Percentiles rank a stretch among this genome's conserved stretches.
Conservation (phyloP, 2,888 invertebrate species). For the Pollenia amentaria region DNA sequence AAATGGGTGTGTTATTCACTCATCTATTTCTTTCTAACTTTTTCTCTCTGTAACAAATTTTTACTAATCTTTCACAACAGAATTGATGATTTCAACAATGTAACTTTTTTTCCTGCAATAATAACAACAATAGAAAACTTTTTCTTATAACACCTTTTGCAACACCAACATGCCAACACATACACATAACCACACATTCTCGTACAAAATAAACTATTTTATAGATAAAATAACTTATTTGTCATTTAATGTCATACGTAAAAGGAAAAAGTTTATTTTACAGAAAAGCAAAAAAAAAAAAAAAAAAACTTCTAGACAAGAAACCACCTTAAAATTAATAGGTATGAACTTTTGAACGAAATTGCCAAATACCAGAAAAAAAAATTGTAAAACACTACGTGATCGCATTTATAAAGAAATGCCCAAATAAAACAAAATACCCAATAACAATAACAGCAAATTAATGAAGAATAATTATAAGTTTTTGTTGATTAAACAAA, state of each 20-base stretch:
- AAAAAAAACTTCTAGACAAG: constrained; percentile 2
- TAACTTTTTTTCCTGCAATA: constrained; percentile 31
- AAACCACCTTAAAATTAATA: constrained; percentile 63
- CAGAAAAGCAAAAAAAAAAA: not conserved
- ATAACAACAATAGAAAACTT: constrained; percentile 61
- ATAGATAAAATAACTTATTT: constrained; percentile 63
- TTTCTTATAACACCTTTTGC: constrained; percentile 58
- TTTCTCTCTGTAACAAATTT: constrained; percentile 46
- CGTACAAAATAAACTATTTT: constrained; percentile 45
- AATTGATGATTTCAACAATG: constrained; percentile 71
- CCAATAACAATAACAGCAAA: constrained; percentile 32
- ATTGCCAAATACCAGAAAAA: constrained; percentile 32
- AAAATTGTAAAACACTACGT: constrained; percentile 35
- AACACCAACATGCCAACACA: constrained; percentile 29
- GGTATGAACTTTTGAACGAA: constrained; percentile 54
- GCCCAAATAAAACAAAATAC: constrained; percentile 6
- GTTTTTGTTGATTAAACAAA: constrained; percentile 32
- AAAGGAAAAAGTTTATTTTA: constrained; percentile 48
- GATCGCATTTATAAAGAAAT: constrained; percentile 49
- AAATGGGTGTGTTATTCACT: constrained; percentile 2
- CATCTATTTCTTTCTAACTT: not conserved
- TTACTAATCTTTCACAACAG: constrained; percentile 68
- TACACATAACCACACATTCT: constrained; percentile 6
- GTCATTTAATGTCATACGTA: constrained; percentile 58
- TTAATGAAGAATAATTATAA: constrained; percentile 56